Evolutionary conservation across 1,140 invertebrate genomes (phyloP), one percentile per base, ranked within the genome.

Genomic region (Apocrypta bakeri): DNA sequence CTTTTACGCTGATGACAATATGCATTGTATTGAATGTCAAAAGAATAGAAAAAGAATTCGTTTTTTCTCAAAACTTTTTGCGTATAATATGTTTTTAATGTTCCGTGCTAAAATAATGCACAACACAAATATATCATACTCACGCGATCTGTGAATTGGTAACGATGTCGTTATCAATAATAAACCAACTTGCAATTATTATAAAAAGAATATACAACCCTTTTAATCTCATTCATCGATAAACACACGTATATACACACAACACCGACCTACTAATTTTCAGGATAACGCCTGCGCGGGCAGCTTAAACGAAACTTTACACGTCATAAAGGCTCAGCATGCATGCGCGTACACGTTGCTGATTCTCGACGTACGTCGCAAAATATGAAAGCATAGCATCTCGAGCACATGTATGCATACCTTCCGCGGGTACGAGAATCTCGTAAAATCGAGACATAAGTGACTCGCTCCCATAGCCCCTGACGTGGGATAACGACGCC

Each of bases 371-470:
- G 48, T 4, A 56, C 48, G 48, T 56, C 31, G 68, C 27, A 71
- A 71, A 33, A 71, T 71, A 71, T 71, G 27, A 71, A 73, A 48
- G 71, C 71, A 66, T 29, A 8, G n/a, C 24, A 40, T 27, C 17
- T 29, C 71, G 17, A 1, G 21, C n/a, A 21, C 21, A 69, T 31
- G 21, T 37, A n/a, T 8, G 14, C 25, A n/a, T 73, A 21, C 11
- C n/a, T n/a, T 14, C 17, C 29, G 29, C 12, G 9, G 33, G 33
- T 31, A 33, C 12, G 17, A n/a, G 48, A 66, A 29, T 56, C 71
- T 74, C 66, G 61, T 74, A 74, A 81, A 81, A 81, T 81, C 61
- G 71, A 81, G 42, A 48, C 79, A 66, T 74, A 81, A 81, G 69
- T 73, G 79, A 42, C 48, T 75, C 56, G 71, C 25, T 37, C 31